A percentile compares a stretch with the other conserved stretches of the same genome.
Evolutionary conservation across 2,797 vertebrate species (phyloP).

Genomic region (Gymnodraco acuticeps): DNA sequence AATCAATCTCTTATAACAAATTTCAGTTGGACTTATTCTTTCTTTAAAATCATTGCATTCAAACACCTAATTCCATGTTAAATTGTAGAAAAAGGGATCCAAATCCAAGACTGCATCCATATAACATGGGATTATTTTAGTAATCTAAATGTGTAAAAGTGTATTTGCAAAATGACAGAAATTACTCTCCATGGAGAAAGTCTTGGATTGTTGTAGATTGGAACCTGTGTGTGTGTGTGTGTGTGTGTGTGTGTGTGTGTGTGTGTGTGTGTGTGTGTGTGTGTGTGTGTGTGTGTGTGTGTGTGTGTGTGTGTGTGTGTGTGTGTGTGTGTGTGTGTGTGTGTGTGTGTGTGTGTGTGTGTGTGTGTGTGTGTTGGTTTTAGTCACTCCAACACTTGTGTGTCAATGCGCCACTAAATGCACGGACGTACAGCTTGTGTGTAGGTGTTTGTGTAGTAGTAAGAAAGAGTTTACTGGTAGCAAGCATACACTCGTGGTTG

Average conservation of each 20-base stretch:
- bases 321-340: conserved; percentile 18
- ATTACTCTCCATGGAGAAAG: conserved; percentile 28
- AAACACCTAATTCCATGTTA: neutral
- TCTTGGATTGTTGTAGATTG: conserved; percentile 35
- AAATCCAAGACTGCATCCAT: neutral
- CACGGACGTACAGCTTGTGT: conserved; percentile 9
- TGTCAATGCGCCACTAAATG: conserved; percentile 20
- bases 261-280: conserved; percentile 1
- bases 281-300: conserved; percentile 13
- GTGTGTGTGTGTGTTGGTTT: conserved; percentile 10
- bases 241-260: neutral
- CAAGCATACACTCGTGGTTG: conserved; percentile 27
- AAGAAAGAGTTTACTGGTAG: conserved; percentile 7
- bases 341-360: neutral
- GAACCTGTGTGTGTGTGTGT: conserved; percentile 28
- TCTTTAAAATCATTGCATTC: neutral
- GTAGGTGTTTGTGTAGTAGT: conserved; percentile 5
- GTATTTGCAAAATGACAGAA: conserved; percentile 35
- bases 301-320: conserved; percentile 1
- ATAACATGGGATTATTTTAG: neutral
- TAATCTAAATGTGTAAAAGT: conserved; percentile 11
- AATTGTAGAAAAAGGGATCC: neutral
- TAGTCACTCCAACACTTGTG: conserved; percentile 26
- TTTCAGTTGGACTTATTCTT: neutral
- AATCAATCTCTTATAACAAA: neutral